phyloP scores from a whole-genome alignment of 1,140 invertebrate species.

The Asobara japonica region DNA sequence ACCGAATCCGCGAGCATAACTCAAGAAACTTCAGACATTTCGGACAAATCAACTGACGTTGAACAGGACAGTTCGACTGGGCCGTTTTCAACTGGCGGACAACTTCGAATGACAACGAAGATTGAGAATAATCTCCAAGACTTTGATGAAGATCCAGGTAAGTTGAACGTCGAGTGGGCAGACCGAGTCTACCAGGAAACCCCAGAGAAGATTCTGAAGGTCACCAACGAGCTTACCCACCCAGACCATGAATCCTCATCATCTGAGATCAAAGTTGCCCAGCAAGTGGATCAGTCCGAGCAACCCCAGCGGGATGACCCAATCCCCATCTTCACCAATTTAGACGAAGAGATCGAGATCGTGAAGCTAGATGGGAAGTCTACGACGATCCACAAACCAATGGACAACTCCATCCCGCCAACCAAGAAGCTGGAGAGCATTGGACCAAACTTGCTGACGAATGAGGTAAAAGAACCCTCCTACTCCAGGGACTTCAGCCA shows the following conservation, averaged over 20 bases:
- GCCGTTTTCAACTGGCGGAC: neutral
- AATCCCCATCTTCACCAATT: slow-evolving; percentile 42
- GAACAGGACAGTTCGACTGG: neutral
- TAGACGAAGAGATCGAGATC: slow-evolving; percentile 62
- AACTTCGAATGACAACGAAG: no score
- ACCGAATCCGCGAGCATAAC: neutral
- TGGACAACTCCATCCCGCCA: slow-evolving; percentile 19
- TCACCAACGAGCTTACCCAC: neutral
- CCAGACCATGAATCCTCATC: slow-evolving; percentile 14
- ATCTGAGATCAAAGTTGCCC: neutral
- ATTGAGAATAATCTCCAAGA: neutral
- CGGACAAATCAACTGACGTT: neutral
- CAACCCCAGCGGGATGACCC: slow-evolving; percentile 52
- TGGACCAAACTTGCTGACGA: slow-evolving; percentile 20
- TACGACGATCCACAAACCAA: slow-evolving; percentile 12
- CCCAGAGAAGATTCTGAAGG: neutral
- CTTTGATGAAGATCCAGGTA: neutral
- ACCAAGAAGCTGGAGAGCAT: slow-evolving; percentile 33
- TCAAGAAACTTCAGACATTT: neutral
- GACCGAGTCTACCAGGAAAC: neutral
- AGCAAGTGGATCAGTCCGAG: slow-evolving; percentile 36
- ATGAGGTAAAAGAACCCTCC: neutral
- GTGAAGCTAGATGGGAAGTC: slow-evolving; percentile 56
- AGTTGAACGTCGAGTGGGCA: neutral
- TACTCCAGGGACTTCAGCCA: slow-evolving; percentile 17